Evolutionary conservation across 2,888 invertebrate genomes (phyloP).

Genomic region (Panopea generosa): DNA sequence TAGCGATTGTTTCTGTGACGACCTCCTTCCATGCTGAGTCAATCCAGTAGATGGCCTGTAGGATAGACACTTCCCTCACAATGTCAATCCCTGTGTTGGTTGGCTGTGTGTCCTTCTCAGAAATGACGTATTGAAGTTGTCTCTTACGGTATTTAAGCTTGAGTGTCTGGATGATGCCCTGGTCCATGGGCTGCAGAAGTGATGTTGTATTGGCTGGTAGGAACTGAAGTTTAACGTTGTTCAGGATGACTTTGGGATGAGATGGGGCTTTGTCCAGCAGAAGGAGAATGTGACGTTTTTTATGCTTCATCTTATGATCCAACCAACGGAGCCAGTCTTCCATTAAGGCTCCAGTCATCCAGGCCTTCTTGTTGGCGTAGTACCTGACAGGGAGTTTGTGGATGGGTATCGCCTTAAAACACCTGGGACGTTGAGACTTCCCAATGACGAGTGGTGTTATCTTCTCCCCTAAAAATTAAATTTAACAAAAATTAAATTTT

Average conservation of each 20-base stretch:
- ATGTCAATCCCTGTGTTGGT: slow-evolving; percentile 14
- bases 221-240: slow-evolving; percentile 44
- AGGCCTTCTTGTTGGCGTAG: slow-evolving; percentile 50
- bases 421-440: slow-evolving; percentile 43
- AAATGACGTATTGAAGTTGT: slow-evolving; percentile 21
- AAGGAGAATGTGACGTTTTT: slow-evolving; percentile 34
- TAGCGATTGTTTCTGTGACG: background rate
- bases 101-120: slow-evolving; percentile 20
- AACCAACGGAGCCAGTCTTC: slow-evolving; percentile 42
- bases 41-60: slow-evolving; percentile 50
- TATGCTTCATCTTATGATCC: slow-evolving; percentile 25
- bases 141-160: slow-evolving; percentile 41
- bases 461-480: too few relatives aligned
- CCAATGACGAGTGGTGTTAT: slow-evolving; percentile 38
- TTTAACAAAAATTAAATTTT: too few relatives aligned
- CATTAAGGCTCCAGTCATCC: slow-evolving; percentile 43
- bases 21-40: slow-evolving; percentile 1
- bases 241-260: slow-evolving; percentile 31
- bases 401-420: slow-evolving; percentile 27
- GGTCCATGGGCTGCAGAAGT: slow-evolving; percentile 40
- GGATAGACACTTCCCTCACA: slow-evolving; percentile 15
- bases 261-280: slow-evolving; percentile 47
- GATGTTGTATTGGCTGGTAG: slow-evolving; percentile 50
- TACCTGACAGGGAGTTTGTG: slow-evolving; percentile 45
- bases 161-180: slow-evolving; percentile 44